Percentiles rank a stretch among this genome's conserved stretches.
phyloP scores from a whole-genome alignment of 2,797 vertebrate species.

The Alauda arvensis region DNA sequence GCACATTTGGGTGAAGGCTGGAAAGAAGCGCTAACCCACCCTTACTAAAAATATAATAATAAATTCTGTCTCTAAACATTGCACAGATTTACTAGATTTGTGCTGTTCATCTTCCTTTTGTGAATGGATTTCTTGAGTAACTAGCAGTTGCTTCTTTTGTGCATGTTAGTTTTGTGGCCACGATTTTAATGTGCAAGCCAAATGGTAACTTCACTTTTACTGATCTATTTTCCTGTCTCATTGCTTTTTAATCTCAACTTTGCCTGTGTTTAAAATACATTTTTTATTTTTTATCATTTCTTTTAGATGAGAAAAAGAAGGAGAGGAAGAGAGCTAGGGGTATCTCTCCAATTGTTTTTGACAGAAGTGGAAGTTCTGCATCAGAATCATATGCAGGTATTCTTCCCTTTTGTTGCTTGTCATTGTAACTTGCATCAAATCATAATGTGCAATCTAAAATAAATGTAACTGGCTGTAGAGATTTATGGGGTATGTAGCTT shows the following conservation, averaged over 20 bases:
- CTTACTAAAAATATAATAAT: neutral
- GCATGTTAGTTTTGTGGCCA: neutral
- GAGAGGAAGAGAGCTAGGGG: constrained; percentile 86
- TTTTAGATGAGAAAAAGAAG: constrained; percentile 85
- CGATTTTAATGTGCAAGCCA: neutral
- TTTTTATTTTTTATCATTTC: constrained; percentile 1
- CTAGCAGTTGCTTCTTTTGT: neutral
- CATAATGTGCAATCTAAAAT: constrained; percentile 39
- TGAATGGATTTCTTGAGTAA: neutral
- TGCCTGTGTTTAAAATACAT: neutral
- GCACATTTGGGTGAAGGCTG: neutral
- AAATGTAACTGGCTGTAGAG: constrained; percentile 47
- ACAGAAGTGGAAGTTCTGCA: constrained; percentile 89
- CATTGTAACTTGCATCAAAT: constrained; percentile 9
- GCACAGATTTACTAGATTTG: neutral
- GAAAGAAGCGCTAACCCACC: neutral
- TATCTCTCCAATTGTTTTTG: constrained; percentile 88
- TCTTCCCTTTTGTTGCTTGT: constrained; percentile 46
- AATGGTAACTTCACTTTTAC: neutral
- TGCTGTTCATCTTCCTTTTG: neutral
- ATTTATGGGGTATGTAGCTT: constrained; percentile 60
- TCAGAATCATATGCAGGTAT: constrained; percentile 89
- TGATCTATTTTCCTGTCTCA: neutral
- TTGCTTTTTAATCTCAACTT: neutral
- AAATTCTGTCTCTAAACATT: neutral